Base-by-base conservation (phyloP, 2,797 vertebrate genomes). In the Coccyzus lansbergi region DNA sequence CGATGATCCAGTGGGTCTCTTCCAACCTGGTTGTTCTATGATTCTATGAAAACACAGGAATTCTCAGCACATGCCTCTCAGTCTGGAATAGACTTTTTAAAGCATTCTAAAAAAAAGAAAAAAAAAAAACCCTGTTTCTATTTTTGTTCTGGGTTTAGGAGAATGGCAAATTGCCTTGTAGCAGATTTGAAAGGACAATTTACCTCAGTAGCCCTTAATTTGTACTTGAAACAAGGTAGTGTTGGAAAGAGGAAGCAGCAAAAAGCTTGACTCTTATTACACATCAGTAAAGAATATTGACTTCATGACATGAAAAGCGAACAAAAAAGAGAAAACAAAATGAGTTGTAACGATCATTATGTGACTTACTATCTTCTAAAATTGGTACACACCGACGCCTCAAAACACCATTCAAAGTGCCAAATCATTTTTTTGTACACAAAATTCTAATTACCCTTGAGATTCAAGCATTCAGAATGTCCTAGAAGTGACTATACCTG, bases 151-250 rank as follows among this genome's bases (percentile, higher is more conserved):
- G 28, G 15, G 42, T 86, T 69, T 60, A 40, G 20, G 52, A 85
- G 40, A 75, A 58, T 81, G 44, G 78, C 40, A 94, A 95, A 85
- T 95, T 93, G 58, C 68, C 34, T 69, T 71, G 49, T 25, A 83
- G 65, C 28, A 79, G 84, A 89, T 85, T 68, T 92, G 53, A 91
- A 74, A 88, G 33, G 86, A 55, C 62, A 55, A 49, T 90, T 93
- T 92, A 84, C 72, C 33, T 90, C 56, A 93, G 74, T 62, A 90
- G 83, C 60, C 85, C 72, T 92, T 92, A 84, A 94, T 91, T 90
- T 65, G 15, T 67, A 44, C 69, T 92, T 90, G 56, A 88, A 91
- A 40, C 33, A 86, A 90, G 46, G 82, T 86, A 78, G 31, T 36
- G 7, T 31, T 44, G 52, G 55, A 70, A 89, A 68, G n/a, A 65